phyloP scores from a whole-genome alignment of 1,140 invertebrate genomes.

The Macrocentrus cingulum region DNA sequence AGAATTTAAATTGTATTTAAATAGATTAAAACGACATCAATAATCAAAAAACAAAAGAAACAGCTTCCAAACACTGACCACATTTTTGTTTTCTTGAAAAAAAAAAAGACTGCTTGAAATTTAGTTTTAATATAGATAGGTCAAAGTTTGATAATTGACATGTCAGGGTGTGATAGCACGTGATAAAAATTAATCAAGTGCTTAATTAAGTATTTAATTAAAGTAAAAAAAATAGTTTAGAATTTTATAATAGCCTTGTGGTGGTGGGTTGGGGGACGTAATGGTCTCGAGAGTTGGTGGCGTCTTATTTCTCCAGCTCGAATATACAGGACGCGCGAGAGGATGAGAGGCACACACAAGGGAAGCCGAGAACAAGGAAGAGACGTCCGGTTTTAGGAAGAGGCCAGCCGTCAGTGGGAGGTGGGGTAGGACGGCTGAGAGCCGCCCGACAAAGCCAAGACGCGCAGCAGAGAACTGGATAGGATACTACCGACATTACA shows the following conservation, averaged over 20 bases:
- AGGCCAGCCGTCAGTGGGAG: neutral
- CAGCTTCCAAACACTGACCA: too few species aligned
- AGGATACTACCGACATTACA: conserved; percentile 35
- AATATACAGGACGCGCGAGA: conserved; percentile 16
- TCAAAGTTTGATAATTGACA: too few species aligned
- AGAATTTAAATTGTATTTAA: too few species aligned
- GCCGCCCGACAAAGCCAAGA: conserved; percentile 19
- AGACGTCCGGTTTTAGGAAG: conserved; percentile 18
- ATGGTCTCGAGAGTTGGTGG: conserved; percentile 16
- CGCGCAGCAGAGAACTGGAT: neutral
- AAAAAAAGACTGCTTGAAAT: too few species aligned
- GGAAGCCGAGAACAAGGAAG: neutral
- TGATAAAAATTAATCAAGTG: too few species aligned
- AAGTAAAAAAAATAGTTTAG: neutral
- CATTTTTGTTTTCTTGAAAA: too few species aligned
- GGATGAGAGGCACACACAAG: neutral
- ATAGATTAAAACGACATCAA: too few species aligned
- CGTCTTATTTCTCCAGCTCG: conserved; percentile 25
- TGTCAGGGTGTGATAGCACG: too few species aligned
- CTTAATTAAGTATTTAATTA: conserved; percentile 2
- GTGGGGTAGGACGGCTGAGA: neutral
- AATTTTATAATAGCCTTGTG: conserved; percentile 3
- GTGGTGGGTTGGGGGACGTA: neutral
- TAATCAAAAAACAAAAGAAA: too few species aligned
- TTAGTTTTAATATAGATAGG: too few species aligned